Conservation (phyloP, 35 echinoderm and acorn worm species). For the Apostichopus japonicus region DNA sequence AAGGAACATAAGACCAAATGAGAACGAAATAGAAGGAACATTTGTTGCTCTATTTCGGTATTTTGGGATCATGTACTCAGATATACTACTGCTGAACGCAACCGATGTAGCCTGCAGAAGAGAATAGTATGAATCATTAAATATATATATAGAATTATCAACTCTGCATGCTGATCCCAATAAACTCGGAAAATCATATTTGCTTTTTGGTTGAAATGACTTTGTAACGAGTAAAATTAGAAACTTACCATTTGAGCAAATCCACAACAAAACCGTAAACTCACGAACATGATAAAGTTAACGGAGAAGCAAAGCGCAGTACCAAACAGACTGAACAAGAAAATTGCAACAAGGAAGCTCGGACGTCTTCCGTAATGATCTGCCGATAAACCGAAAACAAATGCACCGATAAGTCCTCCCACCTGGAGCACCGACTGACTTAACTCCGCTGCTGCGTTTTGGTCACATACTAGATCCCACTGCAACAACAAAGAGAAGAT, state of each 20-base stretch:
- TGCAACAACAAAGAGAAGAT: not conserved
- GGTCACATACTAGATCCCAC: conserved; percentile 21
- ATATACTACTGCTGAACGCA: conserved; percentile 12
- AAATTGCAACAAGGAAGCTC: not conserved
- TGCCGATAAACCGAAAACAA: conserved; percentile 4
- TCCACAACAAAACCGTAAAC: not conserved
- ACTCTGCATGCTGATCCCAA: too few relatives aligned
- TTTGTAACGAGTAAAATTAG: too few relatives aligned
- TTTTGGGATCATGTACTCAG: conserved; percentile 57
- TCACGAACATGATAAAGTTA: not conserved
- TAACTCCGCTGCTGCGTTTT: not conserved
- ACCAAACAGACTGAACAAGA: not conserved
- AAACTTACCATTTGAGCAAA: conserved; percentile 19
- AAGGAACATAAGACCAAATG: conserved; percentile 52
- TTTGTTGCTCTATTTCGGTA: conserved; percentile 27
- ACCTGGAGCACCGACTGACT: conserved; percentile 31
- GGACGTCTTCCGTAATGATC: conserved; percentile 22
- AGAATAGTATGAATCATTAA: too few relatives aligned
- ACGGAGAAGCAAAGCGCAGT: conserved; percentile 1
- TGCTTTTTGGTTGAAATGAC: too few relatives aligned
- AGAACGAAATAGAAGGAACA: conserved; percentile 6
- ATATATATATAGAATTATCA: too few relatives aligned
- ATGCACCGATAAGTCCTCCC: not conserved
- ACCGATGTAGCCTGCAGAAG: not conserved
- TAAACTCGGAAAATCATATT: too few relatives aligned